Base-by-base conservation (phyloP, 2,888 invertebrate genomes). In the Acheta domesticus region DNA sequence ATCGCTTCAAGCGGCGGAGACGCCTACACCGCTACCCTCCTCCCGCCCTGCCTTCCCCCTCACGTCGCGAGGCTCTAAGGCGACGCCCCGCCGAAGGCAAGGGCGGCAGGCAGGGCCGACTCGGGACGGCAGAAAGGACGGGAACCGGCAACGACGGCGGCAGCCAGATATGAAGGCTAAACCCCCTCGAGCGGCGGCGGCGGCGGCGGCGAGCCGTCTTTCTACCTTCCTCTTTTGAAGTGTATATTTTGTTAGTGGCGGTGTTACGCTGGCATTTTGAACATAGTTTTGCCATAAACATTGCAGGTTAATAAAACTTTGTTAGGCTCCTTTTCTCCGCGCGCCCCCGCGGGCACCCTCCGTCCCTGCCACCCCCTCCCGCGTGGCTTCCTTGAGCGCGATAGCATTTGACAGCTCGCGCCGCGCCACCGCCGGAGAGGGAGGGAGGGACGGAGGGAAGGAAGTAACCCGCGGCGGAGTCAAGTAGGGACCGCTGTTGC, bases 381-480 rank as follows among this genome's bases (percentile, higher is more conserved):
- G 36, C 36, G 36, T 36, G 36, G 36, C 36, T 36, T 36, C 36
- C 36, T 36, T 36, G 36, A 36, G 36, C 36, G 36, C 36, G 36
- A 36, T 36, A 36, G 36, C 36, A 36, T 36, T 36, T 36, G 36
- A 36, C 36, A 36, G 81, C 79, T 80, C 79, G 79, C n/a, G 23
- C 73, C 77, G 80, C 62, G 78, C 19, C 16, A 20, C 79, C 20
- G 21, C 14, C 20, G 21, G 75, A 21, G 14, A 12, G 21, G 75
- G 21, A 73, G 73, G 73, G 21, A 2, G 21, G 21, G 75, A 21
- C 8, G 21, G 19, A n/a, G 21, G 75, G 75, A 1, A 12, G 20
- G 14, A 14, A 21, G 77, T 75, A 77, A 73, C 62, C 78, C 78
- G 78, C 74, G 80, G 48, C 79, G 80, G 48, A 75, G 81, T n/a